phyloP scores from a whole-genome alignment of 2,113 vertebrate genomes.

The Lophochroa leadbeateri region DNA sequence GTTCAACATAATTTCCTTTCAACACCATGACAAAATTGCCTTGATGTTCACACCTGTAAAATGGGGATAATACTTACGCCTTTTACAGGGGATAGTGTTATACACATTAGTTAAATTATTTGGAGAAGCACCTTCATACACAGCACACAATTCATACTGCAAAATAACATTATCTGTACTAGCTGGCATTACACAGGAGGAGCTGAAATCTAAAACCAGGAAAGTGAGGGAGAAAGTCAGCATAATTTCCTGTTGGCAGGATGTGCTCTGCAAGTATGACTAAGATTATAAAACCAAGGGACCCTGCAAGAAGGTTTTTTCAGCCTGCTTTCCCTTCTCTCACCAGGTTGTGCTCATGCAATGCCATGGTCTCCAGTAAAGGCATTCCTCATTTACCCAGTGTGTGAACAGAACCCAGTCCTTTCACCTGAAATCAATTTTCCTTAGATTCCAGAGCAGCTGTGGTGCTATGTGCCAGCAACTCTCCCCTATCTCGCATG shows the following conservation, averaged over 20 bases:
- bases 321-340: neutral
- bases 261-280: neutral
- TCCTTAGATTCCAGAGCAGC: neutral
- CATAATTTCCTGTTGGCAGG: neutral
- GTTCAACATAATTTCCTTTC: conserved; percentile 30
- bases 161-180: neutral
- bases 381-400: neutral
- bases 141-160: neutral
- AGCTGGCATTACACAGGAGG: neutral
- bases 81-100: neutral
- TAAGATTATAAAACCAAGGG: neutral
- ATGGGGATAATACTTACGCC: neutral
- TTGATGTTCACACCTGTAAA: conserved; percentile 20
- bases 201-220: conserved; percentile 1
- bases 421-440: neutral
- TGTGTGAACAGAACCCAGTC: neutral
- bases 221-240: conserved; percentile 17
- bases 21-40: conserved; percentile 21
- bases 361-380: neutral
- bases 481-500: neutral
- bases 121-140: neutral
- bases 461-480: neutral
- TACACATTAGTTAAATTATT: neutral
- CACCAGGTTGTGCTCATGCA: neutral
- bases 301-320: neutral